phyloP scores from a whole-genome alignment of 2,888 invertebrate species.

The Ganaspis brasiliensis region DNA sequence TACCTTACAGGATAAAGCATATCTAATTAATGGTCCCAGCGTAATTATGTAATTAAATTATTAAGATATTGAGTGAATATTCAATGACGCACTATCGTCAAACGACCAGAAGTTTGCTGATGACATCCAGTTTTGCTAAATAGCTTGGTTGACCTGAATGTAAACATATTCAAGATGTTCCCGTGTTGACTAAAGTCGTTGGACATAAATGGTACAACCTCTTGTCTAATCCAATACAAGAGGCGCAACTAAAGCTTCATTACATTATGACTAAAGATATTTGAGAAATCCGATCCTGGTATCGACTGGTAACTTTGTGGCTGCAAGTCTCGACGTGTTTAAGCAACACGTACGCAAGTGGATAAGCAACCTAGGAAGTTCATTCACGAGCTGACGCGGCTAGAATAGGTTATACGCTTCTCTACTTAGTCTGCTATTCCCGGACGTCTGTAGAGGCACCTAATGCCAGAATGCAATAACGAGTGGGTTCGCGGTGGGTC shows the following conservation, averaged over 20 bases:
- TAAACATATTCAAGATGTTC: conserved; percentile 21
- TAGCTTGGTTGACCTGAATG: not conserved
- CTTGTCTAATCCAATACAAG: conserved; percentile 41
- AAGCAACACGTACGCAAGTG: conserved; percentile 79
- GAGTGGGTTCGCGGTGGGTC: conserved; percentile 66
- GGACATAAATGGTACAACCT: conserved; percentile 7
- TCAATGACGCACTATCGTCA: not conserved
- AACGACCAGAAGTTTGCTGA: conserved; percentile 18
- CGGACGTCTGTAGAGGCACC: conserved; percentile 42
- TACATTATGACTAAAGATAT: conserved; percentile 33
- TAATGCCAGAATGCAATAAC: conserved; percentile 74
- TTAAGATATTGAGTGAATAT: not conserved
- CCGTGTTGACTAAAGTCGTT: conserved; percentile 20
- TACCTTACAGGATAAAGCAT: too few relatives aligned
- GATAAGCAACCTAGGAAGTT: conserved; percentile 78
- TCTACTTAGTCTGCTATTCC: conserved; percentile 48
- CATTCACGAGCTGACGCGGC: conserved; percentile 77
- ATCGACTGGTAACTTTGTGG: conserved; percentile 56
- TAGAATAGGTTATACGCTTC: conserved; percentile 77
- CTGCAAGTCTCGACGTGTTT: conserved; percentile 67
- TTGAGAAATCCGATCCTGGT: conserved; percentile 58
- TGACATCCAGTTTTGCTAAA: not conserved
- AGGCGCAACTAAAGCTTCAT: conserved; percentile 4
- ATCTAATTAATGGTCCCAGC: too few relatives aligned
- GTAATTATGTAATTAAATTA: not conserved